Evolutionary conservation across 2,797 vertebrate species (phyloP), one percentile per base, ranked within the genome.

Genomic region (Typhlichthys subterraneus): DNA sequence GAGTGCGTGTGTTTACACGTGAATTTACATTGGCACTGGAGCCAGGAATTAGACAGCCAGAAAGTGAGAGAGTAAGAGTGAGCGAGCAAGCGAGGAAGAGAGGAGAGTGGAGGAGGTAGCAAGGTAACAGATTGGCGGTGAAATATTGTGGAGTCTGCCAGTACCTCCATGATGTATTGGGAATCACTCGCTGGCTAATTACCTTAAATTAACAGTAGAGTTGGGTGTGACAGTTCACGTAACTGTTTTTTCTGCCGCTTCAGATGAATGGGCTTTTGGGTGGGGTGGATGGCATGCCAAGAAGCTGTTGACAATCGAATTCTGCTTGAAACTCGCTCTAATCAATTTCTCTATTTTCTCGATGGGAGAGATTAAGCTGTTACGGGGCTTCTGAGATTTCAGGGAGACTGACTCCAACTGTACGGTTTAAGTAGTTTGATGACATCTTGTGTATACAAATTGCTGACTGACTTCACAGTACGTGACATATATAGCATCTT

Each of bases 131-230:
- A 91, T 89, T 92, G 90, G 79, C 84, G 76, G 82, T 89, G 88
- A 90, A 89, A 90, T 90, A 91, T 91, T 89, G 88, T 88, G 81
- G 78, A 91, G 89, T 89, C 91, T 93, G 92, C 91, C 90, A 90
- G 89, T 86, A 77, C 77, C 76, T 71, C 84, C 83, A 84, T 93
- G 92, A 93, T 93, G 90, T 92, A 94, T 93, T 91, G 92, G 88
- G 91, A 93, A 93, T 92, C 91, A 86, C 84, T 93, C 82, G 86
- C 90, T 90, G 81, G 82, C 91, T 93, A 93, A 94, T 94, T 94
- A 92, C 91, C 90, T 91, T 92, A 92, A 93, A 94, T 94, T 92
- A 93, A 93, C 91, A 92, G 92, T 93, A 92, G 90, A 92, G 91
- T 91, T 92, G 85, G 87, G 89, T 92, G 92, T 93, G 92, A 93